A percentile compares a stretch with the other conserved stretches of the same genome.
phyloP scores from a whole-genome alignment of 2,888 invertebrate species.

The Papilio elwesi region DNA sequence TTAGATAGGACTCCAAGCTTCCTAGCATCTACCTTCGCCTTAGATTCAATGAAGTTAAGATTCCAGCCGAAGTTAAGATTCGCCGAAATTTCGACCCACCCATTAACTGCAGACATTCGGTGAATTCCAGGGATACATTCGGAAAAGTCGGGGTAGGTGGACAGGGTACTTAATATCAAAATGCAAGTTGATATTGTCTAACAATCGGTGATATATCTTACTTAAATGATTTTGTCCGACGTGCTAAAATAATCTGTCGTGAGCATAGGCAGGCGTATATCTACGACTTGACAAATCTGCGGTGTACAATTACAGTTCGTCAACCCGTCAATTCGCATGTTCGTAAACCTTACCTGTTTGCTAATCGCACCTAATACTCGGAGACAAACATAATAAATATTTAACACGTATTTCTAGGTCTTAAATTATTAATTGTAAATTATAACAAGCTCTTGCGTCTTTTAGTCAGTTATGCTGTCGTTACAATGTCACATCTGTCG shows the following conservation, averaged over 20 bases:
- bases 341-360: conserved; percentile 20
- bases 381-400: neutral
- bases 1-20: no score
- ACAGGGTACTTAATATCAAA: neutral
- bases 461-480: no score
- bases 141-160: no score
- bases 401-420: neutral
- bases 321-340: conserved; percentile 31
- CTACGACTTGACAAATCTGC: conserved; percentile 28
- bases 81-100: no score
- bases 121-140: no score
- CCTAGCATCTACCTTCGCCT: no score
- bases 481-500: no score
- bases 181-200: neutral
- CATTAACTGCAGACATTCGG: no score
- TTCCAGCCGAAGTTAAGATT: no score
- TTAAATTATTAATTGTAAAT: neutral
- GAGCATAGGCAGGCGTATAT: neutral
- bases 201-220: conserved; percentile 10
- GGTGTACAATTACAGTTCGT: conserved; percentile 31
- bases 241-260: conserved; percentile 19
- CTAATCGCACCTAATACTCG: neutral
- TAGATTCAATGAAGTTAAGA: no score
- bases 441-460: neutral
- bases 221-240: conserved; percentile 7